A percentile compares a stretch with the other conserved stretches of the same genome.
These are phyloP conservation scores for Nyctibius grandis DNA, from an alignment of 2,797 vertebrate species.

Conservation along the genomic window DNA sequence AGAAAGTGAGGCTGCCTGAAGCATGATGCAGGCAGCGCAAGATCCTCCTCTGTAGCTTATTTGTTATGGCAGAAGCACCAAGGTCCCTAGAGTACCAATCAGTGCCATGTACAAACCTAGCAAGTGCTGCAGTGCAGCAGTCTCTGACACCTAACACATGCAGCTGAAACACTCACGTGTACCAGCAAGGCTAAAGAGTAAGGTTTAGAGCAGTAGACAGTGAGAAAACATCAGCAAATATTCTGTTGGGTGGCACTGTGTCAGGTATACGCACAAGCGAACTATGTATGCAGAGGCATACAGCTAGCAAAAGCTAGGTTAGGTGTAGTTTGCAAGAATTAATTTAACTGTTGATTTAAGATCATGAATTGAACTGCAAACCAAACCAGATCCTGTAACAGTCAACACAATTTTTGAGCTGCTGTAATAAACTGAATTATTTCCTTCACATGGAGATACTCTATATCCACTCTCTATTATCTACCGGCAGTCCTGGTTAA, in stretches of 20 bases:
- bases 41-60: neutral
- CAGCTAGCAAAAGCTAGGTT: neutral
- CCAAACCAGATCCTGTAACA: neutral
- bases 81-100: neutral
- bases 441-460: neutral
- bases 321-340: neutral
- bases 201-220: neutral
- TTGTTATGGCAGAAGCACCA: neutral
- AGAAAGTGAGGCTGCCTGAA: neutral
- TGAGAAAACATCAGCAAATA: neutral
- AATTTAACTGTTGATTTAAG: neutral
- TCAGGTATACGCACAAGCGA: neutral
- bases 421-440: neutral
- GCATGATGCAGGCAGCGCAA: neutral
- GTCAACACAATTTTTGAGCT: neutral
- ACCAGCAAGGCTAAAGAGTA: neutral
- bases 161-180: neutral
- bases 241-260: neutral
- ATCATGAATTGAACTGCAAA: neutral
- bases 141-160: neutral
- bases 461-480: no score
- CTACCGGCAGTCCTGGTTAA: no score
- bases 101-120: neutral
- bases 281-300: neutral
- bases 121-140: constrained; percentile 10